Conservation (phyloP, 2,888 invertebrate species). For the Lasioglossum villosulum region DNA sequence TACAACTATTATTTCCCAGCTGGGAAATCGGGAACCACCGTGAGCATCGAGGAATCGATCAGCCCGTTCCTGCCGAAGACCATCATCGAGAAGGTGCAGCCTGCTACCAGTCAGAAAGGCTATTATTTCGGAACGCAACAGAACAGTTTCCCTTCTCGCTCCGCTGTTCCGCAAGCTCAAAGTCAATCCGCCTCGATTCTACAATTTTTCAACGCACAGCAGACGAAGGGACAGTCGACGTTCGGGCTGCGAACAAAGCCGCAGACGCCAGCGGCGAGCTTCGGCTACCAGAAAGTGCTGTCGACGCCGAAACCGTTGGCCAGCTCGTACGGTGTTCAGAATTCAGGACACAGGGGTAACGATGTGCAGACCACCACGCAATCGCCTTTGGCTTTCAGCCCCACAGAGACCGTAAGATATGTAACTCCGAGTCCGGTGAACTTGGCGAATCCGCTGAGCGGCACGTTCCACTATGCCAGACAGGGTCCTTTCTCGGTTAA, state of each 20-base stretch:
- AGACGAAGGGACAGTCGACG: constrained; percentile 53
- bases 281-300: constrained; percentile 56
- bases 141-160: constrained; percentile 9
- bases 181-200: constrained; percentile 21
- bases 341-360: constrained; percentile 54
- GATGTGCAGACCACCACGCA: constrained; percentile 47
- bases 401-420: constrained; percentile 48
- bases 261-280: constrained; percentile 68
- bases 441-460: constrained; percentile 26
- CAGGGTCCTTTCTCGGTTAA: constrained; percentile 34
- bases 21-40: constrained; percentile 81
- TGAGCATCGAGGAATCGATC: constrained; percentile 82
- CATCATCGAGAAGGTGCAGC: constrained; percentile 76
- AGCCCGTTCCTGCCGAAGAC: constrained; percentile 81
- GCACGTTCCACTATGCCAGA: constrained; percentile 59
- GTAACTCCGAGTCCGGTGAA: constrained; percentile 60
- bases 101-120: constrained; percentile 57
- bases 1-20: constrained; percentile 81
- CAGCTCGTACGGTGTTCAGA: constrained; percentile 61
- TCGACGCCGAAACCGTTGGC: constrained; percentile 60
- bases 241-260: constrained; percentile 80
- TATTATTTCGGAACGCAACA: neutral
- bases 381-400: constrained; percentile 44
- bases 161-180: neutral
- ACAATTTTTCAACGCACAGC: constrained; percentile 34